phyloP scores from a whole-genome alignment of 2,797 vertebrate genomes.

The Graptemys geographica region DNA sequence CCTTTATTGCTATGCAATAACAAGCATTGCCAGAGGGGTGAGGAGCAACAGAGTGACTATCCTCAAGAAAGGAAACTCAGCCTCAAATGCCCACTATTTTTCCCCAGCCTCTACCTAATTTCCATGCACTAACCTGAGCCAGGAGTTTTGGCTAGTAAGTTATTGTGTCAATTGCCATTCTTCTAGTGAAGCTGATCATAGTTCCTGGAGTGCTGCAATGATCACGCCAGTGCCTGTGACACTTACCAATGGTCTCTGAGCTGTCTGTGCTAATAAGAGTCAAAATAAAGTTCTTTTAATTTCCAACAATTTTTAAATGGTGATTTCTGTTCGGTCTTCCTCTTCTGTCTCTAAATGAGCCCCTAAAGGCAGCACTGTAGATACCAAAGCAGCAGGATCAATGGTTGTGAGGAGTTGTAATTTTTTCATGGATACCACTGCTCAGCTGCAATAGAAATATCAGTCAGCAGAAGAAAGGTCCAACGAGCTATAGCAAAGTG shows the following conservation, averaged over 20 bases:
- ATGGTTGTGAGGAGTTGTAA: not conserved
- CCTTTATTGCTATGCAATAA: not conserved
- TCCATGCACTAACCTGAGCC: not conserved
- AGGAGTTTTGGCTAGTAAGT: not conserved
- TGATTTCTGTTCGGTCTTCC: not conserved
- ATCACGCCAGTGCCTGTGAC: not conserved
- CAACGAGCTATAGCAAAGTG: not conserved
- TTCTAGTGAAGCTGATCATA: not conserved
- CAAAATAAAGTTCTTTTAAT: not conserved
- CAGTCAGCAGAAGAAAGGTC: not conserved
- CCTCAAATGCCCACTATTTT: not conserved
- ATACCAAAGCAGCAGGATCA: not conserved
- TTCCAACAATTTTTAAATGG: not conserved
- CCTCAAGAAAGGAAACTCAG: not conserved
- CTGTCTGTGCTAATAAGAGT: not conserved
- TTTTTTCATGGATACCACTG: not conserved
- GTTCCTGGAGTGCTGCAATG: not conserved
- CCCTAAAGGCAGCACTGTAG: not conserved
- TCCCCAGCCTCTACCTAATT: not conserved
- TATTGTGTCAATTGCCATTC: not conserved
- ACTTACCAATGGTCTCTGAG: not conserved
- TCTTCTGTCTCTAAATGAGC: not conserved
- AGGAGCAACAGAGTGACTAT: not conserved
- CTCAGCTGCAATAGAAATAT: not conserved
- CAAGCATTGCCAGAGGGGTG: not conserved